Conservation (phyloP, 2,113 vertebrate species). For the Larimichthys crocea region DNA sequence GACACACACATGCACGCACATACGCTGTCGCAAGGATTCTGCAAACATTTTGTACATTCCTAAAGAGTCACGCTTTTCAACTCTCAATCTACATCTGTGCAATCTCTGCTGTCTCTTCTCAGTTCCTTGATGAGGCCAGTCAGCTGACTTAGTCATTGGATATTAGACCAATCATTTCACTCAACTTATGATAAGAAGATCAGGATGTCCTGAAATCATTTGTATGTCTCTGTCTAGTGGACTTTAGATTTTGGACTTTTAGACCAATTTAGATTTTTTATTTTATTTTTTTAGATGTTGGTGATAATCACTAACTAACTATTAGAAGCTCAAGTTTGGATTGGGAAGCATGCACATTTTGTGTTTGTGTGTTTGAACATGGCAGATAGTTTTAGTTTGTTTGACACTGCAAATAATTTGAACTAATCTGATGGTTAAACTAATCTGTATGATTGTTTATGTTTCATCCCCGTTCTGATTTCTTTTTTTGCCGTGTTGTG, state of each 20-base stretch:
- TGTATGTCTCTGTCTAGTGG: neutral
- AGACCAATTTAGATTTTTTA: neutral
- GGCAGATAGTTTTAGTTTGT: neutral
- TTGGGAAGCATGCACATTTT: too few species aligned
- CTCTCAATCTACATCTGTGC: conserved; percentile 1
- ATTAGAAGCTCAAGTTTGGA: neutral
- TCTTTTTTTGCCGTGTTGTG: neutral
- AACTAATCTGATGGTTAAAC: too few species aligned
- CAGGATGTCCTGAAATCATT: neutral
- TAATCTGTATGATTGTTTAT: too few species aligned
- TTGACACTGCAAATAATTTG: too few species aligned
- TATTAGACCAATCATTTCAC: neutral
- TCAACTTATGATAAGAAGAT: neutral
- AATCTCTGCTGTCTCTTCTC: conserved; percentile 1
- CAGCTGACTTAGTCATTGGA: neutral
- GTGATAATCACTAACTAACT: neutral
- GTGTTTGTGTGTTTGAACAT: neutral
- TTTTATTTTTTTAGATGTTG: neutral
- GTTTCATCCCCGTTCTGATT: neutral
- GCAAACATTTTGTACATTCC: conserved; percentile 53
- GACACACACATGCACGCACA: neutral
- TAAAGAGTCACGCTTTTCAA: conserved; percentile 35
- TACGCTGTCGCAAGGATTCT: conserved; percentile 15
- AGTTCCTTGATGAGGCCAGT: neutral
- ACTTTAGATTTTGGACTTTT: neutral